Evolutionary conservation across 30 jellyfish, hydroid and myxozoan genomes (phyloP).

Genomic region (Hydractinia echinata): DNA sequence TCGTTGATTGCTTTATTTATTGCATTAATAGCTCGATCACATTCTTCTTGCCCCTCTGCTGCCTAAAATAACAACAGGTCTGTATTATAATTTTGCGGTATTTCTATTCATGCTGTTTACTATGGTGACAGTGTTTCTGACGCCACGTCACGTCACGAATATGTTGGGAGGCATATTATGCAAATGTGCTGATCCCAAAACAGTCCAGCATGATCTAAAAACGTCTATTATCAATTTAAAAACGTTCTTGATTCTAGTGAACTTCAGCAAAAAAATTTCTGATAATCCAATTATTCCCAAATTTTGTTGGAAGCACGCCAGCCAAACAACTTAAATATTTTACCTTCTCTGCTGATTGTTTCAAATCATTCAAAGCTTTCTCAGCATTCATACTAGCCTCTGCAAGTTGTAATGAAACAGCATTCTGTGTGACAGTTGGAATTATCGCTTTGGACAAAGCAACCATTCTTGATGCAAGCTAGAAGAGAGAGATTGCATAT

Average conservation of each 20-base stretch:
- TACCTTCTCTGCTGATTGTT: conserved; percentile 21
- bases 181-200: too few relatives aligned
- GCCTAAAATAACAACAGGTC: conserved; percentile 1
- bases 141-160: too few relatives aligned
- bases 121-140: too few relatives aligned
- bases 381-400: conserved; percentile 31
- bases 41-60: conserved; percentile 23
- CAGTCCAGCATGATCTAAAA: too few relatives aligned
- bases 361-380: conserved; percentile 19
- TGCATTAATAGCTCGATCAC: conserved; percentile 13
- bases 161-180: too few relatives aligned
- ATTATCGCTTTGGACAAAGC: conserved; percentile 12
- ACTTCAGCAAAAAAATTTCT: too few relatives aligned
- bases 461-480: conserved; percentile 31
- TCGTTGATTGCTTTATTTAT: conserved; percentile 24
- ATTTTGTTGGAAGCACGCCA: too few relatives aligned
- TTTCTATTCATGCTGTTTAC: too few relatives aligned
- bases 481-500: background rate
- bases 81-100: too few relatives aligned
- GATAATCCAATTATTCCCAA: too few relatives aligned
- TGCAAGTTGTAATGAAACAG: conserved; percentile 21
- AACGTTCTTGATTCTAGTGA: too few relatives aligned
- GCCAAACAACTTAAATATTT: background rate
- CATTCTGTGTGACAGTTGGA: conserved; percentile 1
- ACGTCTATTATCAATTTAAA: too few relatives aligned